phyloP scores from a whole-genome alignment of 2,888 invertebrate species.

The Dasysyrphus tricinctus region DNA sequence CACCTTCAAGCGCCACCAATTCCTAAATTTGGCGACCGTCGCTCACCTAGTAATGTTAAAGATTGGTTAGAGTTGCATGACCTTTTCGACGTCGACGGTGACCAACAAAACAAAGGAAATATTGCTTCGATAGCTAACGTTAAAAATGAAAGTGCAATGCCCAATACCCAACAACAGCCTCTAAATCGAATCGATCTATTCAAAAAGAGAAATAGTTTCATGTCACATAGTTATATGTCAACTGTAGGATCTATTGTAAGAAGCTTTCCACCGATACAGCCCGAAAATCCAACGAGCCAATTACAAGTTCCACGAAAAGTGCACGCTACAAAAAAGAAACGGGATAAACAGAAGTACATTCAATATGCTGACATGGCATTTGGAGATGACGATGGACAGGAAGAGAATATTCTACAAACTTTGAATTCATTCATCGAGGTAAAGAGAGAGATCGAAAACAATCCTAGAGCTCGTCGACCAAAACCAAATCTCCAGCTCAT shows the following conservation, averaged over 20 bases:
- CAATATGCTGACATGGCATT: slow-evolving; percentile 81
- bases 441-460: slow-evolving; percentile 80
- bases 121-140: slow-evolving; percentile 24
- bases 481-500: slow-evolving; percentile 11
- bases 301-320: slow-evolving; percentile 40
- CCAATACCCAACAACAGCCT: slow-evolving; percentile 35
- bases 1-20: slow-evolving; percentile 77
- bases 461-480: slow-evolving; percentile 31
- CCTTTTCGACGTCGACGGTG: slow-evolving; percentile 77
- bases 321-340: slow-evolving; percentile 68
- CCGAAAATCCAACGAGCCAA: slow-evolving; percentile 46
- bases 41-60: slow-evolving; percentile 82
- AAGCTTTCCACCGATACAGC: slow-evolving; percentile 80
- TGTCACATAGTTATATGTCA: slow-evolving; percentile 81
- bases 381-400: slow-evolving; percentile 79
- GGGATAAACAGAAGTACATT: slow-evolving; percentile 78
- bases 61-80: slow-evolving; percentile 83
- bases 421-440: slow-evolving; percentile 81
- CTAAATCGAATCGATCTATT: slow-evolving; percentile 73
- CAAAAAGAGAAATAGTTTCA: slow-evolving; percentile 80
- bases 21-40: slow-evolving; percentile 82
- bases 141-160: slow-evolving; percentile 51
- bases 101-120: slow-evolving; percentile 11
- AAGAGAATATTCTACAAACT: slow-evolving; percentile 82
- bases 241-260: slow-evolving; percentile 81